Percentiles rank a stretch among this genome's conserved stretches.
Conservation (phyloP, 2,113 vertebrate species). For the Columbina picui region DNA sequence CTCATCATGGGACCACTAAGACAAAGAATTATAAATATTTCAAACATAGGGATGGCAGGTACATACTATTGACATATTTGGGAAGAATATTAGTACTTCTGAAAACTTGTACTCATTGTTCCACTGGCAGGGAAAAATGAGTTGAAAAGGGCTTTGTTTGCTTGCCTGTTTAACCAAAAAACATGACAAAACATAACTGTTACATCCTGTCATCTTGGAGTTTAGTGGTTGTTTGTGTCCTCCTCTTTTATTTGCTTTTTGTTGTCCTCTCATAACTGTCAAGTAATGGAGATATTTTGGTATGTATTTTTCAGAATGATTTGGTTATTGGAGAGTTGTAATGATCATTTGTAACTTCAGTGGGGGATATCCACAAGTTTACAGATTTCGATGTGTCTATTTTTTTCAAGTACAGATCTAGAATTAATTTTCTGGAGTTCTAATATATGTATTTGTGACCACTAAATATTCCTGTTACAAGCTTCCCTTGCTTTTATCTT, state of each 20-base stretch:
- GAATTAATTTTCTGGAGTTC: neutral
- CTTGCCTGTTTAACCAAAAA: neutral
- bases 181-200: accelerated
- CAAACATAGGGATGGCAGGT: neutral
- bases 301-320: neutral
- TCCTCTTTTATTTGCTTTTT: neutral
- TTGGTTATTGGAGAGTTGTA: neutral
- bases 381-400: neutral
- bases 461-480: neutral
- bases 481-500: neutral
- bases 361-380: neutral
- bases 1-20: neutral
- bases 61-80: neutral
- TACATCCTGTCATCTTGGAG: neutral
- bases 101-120: neutral
- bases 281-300: neutral
- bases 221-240: neutral
- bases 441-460: neutral
- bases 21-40: neutral
- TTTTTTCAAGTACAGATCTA: neutral
- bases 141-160: neutral
- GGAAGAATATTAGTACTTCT: neutral
- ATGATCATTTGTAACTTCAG: neutral
- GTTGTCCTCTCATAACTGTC: neutral
- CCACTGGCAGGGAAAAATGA: neutral